Conservation (phyloP, 2,113 vertebrate species). For the Hyperoodon ampullatus region DNA sequence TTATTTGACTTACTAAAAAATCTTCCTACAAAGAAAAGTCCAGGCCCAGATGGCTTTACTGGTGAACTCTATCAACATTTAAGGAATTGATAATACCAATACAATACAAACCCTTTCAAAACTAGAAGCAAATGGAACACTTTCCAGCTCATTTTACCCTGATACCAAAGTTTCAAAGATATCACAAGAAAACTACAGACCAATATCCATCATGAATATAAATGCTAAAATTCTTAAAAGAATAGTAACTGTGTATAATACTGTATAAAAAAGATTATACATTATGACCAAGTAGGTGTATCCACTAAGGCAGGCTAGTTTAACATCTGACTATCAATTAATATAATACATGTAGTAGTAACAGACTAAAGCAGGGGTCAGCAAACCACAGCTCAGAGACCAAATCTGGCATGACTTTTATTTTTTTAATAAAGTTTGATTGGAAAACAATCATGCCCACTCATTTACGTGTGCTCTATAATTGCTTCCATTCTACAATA, state of each 20-base stretch:
- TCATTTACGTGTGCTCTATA: not conserved
- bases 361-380: not conserved
- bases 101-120: not conserved
- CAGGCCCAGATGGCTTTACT: not conserved
- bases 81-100: constrained; percentile 21
- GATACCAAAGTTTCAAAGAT: not conserved
- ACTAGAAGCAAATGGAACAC: not conserved
- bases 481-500: constrained; percentile 4
- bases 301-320: not conserved
- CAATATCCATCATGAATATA: constrained; percentile 8
- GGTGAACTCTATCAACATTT: not conserved
- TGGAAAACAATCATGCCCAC: not conserved
- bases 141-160: not conserved
- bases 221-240: constrained; percentile 10
- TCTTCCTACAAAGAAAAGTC: not conserved
- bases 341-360: not conserved
- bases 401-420: not conserved
- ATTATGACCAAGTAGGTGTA: not conserved
- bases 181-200: not conserved
- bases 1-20: not conserved
- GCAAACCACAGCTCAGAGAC: not conserved
- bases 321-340: constrained; percentile 12
- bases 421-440: not conserved
- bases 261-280: not conserved
- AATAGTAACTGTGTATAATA: not conserved